Conservation (phyloP, 2,113 vertebrate species). For the Atherinomorus stipes region DNA sequence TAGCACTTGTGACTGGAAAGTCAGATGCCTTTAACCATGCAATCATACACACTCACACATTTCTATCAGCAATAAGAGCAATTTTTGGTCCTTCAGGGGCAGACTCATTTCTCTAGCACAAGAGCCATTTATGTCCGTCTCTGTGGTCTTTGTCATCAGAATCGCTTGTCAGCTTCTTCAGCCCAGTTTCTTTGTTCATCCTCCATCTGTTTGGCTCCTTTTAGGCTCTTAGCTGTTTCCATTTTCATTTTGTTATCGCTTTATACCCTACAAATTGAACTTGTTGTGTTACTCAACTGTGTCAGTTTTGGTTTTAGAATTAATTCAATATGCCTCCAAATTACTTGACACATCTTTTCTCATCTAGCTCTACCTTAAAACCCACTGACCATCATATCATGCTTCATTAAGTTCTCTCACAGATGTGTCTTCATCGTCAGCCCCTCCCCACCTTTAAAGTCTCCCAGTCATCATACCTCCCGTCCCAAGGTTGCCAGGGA, state of each 20-base stretch:
- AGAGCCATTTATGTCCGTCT: conserved; percentile 38
- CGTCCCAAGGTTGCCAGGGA: conserved; percentile 57
- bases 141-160: conserved; percentile 30
- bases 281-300: background rate
- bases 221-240: conserved; percentile 11
- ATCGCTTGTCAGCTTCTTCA: conserved; percentile 55
- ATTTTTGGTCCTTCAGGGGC: conserved; percentile 43
- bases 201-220: conserved; percentile 30
- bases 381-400: background rate
- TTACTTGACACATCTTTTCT: background rate
- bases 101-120: conserved; percentile 43
- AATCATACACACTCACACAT: conserved; percentile 31
- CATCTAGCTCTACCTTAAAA: background rate
- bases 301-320: too few species aligned
- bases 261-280: conserved; percentile 1
- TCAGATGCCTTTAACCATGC: conserved; percentile 21
- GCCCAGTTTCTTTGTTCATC: conserved; percentile 24
- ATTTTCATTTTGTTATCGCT: background rate
- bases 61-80: conserved; percentile 42
- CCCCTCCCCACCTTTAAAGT: background rate
- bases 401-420: background rate
- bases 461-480: background rate
- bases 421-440: background rate
- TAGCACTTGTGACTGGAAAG: conserved; percentile 27
- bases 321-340: background rate